Conservation (phyloP, 2,797 vertebrate genomes). For the Mus minutoides region DNA sequence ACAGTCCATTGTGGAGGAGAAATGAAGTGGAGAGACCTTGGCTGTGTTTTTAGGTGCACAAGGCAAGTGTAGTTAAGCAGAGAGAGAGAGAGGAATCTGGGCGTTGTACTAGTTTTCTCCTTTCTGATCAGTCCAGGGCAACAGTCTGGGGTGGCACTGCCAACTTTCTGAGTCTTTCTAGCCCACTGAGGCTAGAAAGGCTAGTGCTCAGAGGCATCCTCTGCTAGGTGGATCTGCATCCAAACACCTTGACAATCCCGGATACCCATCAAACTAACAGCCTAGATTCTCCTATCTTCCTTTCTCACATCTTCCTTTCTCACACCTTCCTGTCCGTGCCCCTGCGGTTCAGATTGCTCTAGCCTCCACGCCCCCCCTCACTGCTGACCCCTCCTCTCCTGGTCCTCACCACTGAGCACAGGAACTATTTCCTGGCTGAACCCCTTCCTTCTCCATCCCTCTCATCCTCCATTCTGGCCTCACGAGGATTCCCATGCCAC, state of each 20-base stretch:
- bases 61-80: background rate
- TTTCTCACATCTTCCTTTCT: background rate
- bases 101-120: no score
- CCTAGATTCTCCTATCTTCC: background rate
- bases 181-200: no score
- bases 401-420: background rate
- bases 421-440: background rate
- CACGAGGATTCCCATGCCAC: background rate
- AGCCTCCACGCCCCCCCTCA: background rate
- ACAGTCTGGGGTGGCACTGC: background rate
- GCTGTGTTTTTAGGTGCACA: background rate
- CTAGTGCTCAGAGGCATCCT: background rate
- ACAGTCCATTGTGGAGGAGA: background rate
- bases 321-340: no score
- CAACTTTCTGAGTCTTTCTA: background rate
- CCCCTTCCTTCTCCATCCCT: background rate
- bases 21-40: background rate
- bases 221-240: background rate
- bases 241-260: background rate
- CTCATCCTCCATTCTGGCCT: background rate
- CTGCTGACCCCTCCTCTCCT: accelerated
- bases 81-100: background rate
- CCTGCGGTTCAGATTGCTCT: background rate
- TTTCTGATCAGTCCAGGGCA: background rate
- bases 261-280: background rate